These are phyloP conservation scores for Xestobium rufovillosum DNA, from an alignment of 2,888 invertebrate species.

Conservation along the genomic window DNA sequence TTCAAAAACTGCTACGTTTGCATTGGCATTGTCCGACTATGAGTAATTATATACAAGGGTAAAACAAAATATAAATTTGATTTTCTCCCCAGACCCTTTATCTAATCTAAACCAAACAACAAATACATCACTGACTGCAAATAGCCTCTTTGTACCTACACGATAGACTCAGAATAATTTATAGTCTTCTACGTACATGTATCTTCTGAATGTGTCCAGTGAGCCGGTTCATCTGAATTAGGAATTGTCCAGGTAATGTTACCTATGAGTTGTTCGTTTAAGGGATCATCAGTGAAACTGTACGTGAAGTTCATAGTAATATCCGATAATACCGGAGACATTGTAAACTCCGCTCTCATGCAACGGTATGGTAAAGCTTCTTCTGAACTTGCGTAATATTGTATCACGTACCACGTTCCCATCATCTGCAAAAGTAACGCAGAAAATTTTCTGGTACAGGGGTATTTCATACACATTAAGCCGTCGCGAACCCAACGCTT, in stretches of 20 bases:
- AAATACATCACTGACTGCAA: too few species aligned
- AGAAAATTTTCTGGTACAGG: too few species aligned
- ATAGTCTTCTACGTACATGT: slow-evolving; percentile 67
- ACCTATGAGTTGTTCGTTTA: slow-evolving; percentile 69
- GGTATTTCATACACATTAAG: too few species aligned
- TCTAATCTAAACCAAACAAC: too few species aligned
- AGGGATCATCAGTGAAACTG: slow-evolving; percentile 76
- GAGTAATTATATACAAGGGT: too few species aligned
- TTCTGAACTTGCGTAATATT: slow-evolving; percentile 84
- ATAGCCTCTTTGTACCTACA: too few species aligned
- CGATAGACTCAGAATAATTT: too few species aligned
- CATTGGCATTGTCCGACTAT: too few species aligned
- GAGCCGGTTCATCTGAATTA: slow-evolving; percentile 64
- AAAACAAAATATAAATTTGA: too few species aligned
- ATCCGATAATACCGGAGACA: slow-evolving; percentile 49
- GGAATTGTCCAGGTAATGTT: slow-evolving; percentile 84
- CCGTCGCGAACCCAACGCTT: too few species aligned
- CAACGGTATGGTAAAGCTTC: slow-evolving; percentile 79
- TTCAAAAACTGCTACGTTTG: too few species aligned
- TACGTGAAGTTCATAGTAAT: slow-evolving; percentile 87
- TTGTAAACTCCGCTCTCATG: slow-evolving; percentile 68
- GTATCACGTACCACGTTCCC: slow-evolving; percentile 78
- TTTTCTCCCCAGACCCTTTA: too few species aligned
- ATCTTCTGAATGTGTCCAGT: slow-evolving; percentile 81
- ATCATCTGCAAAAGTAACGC: slow-evolving; percentile 58